These are phyloP conservation scores for Meganola albula DNA, from an alignment of 2,888 invertebrate species.

Conservation along the genomic window DNA sequence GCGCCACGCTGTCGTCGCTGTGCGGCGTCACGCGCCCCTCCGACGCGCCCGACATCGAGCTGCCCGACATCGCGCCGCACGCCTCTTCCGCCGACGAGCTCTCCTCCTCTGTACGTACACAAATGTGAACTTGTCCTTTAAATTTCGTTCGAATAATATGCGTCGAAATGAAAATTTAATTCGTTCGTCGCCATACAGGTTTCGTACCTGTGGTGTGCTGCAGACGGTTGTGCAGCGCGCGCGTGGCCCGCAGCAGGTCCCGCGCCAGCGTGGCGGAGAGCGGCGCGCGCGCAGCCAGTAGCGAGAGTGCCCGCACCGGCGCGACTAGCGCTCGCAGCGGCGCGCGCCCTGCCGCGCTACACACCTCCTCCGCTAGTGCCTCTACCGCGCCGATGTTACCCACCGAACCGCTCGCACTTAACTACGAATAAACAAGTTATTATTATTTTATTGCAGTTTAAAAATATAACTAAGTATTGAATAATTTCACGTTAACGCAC, in stretches of 20 bases:
- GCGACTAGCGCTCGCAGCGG: constrained; percentile 41
- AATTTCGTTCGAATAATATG: too few relatives aligned
- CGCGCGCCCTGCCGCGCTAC: constrained; percentile 28
- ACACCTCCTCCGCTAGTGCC: constrained; percentile 49
- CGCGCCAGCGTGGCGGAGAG: constrained; percentile 29
- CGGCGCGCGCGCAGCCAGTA: constrained; percentile 35
- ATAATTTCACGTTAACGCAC: constrained; percentile 54
- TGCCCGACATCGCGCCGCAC: constrained; percentile 18
- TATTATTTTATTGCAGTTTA: neutral
- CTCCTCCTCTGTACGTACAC: constrained; percentile 41
- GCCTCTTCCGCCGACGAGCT: constrained; percentile 40
- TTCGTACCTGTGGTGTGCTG: constrained; percentile 27
- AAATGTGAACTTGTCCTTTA: too few relatives aligned
- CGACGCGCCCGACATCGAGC: constrained; percentile 26
- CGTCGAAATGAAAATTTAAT: too few relatives aligned
- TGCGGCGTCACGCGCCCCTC: constrained; percentile 21
- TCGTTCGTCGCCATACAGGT: too few relatives aligned
- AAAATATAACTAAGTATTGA: too few relatives aligned
- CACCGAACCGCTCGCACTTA: constrained; percentile 25
- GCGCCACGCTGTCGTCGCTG: constrained; percentile 24
- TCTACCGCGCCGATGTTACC: constrained; percentile 28
- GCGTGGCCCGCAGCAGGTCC: constrained; percentile 30
- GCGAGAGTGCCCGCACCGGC: constrained; percentile 44
- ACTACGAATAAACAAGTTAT: constrained; percentile 16
- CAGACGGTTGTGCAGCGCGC: constrained; percentile 38